Evolutionary conservation across 2,797 vertebrate genomes (phyloP).

Genomic region (Pseudochirops corinnae): DNA sequence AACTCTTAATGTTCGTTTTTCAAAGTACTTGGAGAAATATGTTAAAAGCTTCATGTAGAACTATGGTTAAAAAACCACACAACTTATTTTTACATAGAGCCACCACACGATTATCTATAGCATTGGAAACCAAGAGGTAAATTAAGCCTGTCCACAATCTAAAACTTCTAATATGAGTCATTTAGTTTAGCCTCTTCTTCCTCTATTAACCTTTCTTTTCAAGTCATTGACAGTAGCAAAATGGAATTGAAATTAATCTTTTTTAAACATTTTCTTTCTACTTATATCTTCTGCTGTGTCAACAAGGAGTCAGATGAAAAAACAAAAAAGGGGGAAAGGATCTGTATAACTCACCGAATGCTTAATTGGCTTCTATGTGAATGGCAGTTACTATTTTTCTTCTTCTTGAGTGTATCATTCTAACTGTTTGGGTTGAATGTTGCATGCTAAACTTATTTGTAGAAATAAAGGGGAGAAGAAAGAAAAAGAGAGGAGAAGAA

Average conservation of each 20-base stretch:
- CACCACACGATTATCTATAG: neutral
- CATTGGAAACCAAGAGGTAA: neutral
- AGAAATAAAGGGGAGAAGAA: neutral
- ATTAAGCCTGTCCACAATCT: neutral
- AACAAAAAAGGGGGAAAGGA: neutral
- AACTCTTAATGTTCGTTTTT: constrained; percentile 19
- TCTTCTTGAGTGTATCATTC: constrained; percentile 6
- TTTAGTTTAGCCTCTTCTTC: neutral
- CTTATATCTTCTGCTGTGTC: neutral
- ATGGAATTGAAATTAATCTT: neutral
- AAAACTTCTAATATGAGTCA: constrained; percentile 7
- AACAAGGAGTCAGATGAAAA: neutral
- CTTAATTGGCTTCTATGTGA: constrained; percentile 24
- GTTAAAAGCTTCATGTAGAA: constrained; percentile 9
- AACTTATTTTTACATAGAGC: constrained; percentile 19
- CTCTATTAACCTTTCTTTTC: neutral
- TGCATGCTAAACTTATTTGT: neutral
- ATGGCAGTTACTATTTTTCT: neutral
- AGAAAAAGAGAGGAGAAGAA: neutral
- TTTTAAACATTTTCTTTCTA: neutral
- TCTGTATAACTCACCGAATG: neutral
- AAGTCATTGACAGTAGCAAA: neutral
- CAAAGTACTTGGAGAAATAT: neutral
- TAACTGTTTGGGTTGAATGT: neutral
- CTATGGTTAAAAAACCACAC: neutral